These are phyloP conservation scores for Polymixis lichenea DNA, from an alignment of 2,888 invertebrate species.

Conservation along the genomic window DNA sequence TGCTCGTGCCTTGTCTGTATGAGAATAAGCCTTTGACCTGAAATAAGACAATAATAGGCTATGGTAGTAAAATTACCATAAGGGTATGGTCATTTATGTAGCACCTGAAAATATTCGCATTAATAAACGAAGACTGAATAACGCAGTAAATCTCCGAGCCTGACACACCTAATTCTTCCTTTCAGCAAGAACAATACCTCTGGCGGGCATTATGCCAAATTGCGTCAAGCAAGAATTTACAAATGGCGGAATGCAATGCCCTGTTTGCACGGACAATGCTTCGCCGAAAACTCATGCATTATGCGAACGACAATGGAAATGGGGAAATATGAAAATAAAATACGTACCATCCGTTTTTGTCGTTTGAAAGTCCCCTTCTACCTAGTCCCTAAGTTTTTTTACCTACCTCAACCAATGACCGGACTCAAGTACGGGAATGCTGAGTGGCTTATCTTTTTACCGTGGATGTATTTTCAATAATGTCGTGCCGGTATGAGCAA, in stretches of 20 bases:
- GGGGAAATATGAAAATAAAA: conserved; percentile 68
- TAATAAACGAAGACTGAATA: conserved; percentile 39
- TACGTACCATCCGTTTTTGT: conserved; percentile 35
- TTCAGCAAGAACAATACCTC: conserved; percentile 72
- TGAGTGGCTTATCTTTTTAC: conserved; percentile 18
- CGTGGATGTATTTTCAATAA: background rate
- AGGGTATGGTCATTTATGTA: conserved; percentile 17
- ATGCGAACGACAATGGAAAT: conserved; percentile 69
- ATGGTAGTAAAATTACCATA: no score
- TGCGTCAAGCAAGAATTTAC: conserved; percentile 78
- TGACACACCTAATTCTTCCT: conserved; percentile 69
- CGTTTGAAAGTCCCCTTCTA: conserved; percentile 19
- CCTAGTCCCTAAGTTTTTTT: conserved; percentile 13
- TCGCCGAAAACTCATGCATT: conserved; percentile 70
- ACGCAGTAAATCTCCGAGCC: conserved; percentile 66
- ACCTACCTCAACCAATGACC: conserved; percentile 13
- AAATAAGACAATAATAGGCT: no score
- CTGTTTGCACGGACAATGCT: conserved; percentile 72
- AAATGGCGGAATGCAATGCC: conserved; percentile 74
- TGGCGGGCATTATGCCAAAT: conserved; percentile 81
- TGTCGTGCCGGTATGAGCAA: background rate
- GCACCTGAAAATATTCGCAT: conserved; percentile 36
- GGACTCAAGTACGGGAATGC: conserved; percentile 13
- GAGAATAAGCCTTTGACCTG: no score
- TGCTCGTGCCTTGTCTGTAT: background rate